Percentiles rank a stretch among this genome's conserved stretches.
Conservation (phyloP, 2,797 vertebrate species). For the Pipistrellus pipistrellus region DNA sequence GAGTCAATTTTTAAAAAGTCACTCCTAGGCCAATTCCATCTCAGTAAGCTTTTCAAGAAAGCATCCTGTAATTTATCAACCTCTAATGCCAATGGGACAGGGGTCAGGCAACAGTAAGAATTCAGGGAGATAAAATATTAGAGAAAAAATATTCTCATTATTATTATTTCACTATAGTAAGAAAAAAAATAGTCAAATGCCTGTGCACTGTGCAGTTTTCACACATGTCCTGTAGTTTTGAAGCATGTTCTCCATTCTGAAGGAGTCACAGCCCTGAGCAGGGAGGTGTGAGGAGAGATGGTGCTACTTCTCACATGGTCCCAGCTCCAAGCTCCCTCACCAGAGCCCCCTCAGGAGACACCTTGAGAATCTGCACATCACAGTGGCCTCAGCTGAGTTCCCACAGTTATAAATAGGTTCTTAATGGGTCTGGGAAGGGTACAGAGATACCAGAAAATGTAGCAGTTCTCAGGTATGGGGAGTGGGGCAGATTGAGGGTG, state of each 20-base stretch:
- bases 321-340: background rate
- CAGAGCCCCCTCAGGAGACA: background rate
- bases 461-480: constrained; percentile 16
- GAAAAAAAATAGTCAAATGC: background rate
- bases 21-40: background rate
- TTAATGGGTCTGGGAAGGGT: constrained; percentile 63
- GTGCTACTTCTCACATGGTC: background rate
- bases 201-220: background rate
- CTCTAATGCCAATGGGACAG: background rate
- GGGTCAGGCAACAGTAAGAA: background rate
- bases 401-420: constrained; percentile 82
- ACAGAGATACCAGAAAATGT: constrained; percentile 61
- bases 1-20: background rate
- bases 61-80: background rate
- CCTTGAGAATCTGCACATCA: background rate
- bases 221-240: background rate
- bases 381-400: constrained; percentile 58
- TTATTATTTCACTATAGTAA: background rate
- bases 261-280: background rate
- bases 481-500: background rate
- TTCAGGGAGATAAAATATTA: background rate
- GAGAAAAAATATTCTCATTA: background rate
- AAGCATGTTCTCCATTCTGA: background rate
- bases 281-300: background rate
- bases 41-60: background rate